phyloP scores from a whole-genome alignment of 2,888 invertebrate genomes.

The Alitta virens region DNA sequence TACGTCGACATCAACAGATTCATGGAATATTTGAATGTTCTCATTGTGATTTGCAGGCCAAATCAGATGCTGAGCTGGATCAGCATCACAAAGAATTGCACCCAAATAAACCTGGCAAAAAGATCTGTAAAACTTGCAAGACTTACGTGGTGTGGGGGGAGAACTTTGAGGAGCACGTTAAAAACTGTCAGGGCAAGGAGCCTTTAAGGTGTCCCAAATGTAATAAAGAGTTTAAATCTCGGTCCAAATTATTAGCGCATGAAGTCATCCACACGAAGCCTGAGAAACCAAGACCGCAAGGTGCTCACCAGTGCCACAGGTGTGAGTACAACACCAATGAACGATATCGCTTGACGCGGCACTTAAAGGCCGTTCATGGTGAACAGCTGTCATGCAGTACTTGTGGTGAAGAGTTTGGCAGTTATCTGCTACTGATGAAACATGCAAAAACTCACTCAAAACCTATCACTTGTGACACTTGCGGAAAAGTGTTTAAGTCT shows the following conservation, averaged over 20 bases:
- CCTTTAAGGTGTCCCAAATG: background rate
- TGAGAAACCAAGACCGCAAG: background rate
- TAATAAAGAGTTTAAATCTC: background rate
- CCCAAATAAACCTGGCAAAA: background rate
- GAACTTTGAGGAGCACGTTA: background rate
- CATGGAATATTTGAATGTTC: constrained; percentile 50
- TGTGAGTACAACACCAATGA: background rate
- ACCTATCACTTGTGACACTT: background rate
- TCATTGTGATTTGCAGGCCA: constrained; percentile 37
- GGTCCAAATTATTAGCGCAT: background rate
- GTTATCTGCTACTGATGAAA: background rate
- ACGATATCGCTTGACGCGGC: background rate
- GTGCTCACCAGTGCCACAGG: background rate
- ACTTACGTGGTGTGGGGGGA: background rate
- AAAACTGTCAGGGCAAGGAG: background rate
- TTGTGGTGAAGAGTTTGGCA: background rate
- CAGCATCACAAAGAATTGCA: background rate
- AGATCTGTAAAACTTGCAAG: background rate
- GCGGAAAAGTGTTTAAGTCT: background rate
- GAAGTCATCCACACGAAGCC: background rate
- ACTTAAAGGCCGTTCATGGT: background rate
- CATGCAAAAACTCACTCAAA: background rate
- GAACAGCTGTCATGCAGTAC: background rate
- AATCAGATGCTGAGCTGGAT: background rate
- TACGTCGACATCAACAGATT: constrained; percentile 46